Evolutionary conservation across 2,113 vertebrate species (phyloP), one percentile per base, ranked within the genome.

Genomic region (Xiphophorus couchianus): DNA sequence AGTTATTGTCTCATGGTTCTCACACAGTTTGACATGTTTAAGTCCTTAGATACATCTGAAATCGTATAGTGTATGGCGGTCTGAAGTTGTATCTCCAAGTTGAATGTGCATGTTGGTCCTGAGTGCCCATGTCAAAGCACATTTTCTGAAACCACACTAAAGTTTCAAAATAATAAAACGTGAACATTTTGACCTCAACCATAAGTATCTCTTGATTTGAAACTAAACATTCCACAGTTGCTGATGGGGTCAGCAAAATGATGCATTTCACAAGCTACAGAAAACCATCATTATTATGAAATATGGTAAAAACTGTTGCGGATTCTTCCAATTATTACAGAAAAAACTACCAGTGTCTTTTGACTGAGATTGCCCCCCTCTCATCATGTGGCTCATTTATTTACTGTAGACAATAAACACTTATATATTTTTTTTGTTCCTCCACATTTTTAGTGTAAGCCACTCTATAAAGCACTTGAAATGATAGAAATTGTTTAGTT

Each of bases 341-440:
- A 7, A 61, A 73, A 71, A 69, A 37, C 12, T 6, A 22, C 9
- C 27, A 66, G 22, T 69, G 62, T 54, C 71, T 62, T 10, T 0
- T 84, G 80, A 80, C 64, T 82, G 67, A 77, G n/a, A n/a, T 12
- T 48, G 35, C 33, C 44, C 37, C 42, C 31, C 7, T 22, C 19
- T 51, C 17, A 51, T 51, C 5, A 8, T 14, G 5, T 22, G 48
- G 48, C 6, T 51, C 17, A 51, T 22, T 51, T 19, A 51, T 51
- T 51, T 19, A 51, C 17, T 51, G 17, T 17, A 51, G 5, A 22
- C 22, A 51, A 22, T 51, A 19, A 51, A 51, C 19, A 51, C 51
- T n/a, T 58, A n/a, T 11, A 25, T n/a, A 3, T 19, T 51, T 48
- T 54, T 25, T 58, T 25, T 58, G 5, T 58, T 58, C 25, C 51